phyloP scores from a whole-genome alignment of 2,113 vertebrate genomes.

The Callocephalon fimbriatum region DNA sequence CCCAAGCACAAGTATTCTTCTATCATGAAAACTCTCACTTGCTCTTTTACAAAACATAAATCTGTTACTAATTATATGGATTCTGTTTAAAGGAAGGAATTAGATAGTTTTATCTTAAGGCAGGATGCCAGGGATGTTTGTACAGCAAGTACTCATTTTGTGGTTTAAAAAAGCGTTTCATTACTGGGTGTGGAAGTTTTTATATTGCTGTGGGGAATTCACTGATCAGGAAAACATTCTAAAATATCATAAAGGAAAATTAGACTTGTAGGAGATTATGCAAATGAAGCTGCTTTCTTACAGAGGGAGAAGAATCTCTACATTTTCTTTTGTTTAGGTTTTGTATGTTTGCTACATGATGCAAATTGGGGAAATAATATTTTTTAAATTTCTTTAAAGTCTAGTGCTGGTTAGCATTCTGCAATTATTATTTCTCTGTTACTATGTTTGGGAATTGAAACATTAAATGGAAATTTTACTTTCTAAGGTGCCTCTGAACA shows the following conservation, averaged over 20 bases:
- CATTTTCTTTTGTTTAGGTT: not conserved
- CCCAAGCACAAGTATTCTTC: not conserved
- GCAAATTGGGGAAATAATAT: not conserved
- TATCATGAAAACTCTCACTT: not conserved
- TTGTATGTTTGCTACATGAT: not conserved
- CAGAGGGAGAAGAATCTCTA: not conserved
- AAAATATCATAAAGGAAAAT: conserved; percentile 53
- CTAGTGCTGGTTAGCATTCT: not conserved
- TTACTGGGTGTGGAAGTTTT: not conserved
- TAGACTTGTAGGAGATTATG: conserved; percentile 27
- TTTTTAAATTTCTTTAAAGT: not conserved
- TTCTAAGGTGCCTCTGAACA: not conserved
- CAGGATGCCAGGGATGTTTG: not conserved
- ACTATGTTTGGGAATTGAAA: not conserved
- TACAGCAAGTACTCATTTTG: conserved; percentile 8
- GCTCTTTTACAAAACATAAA: conserved; percentile 8
- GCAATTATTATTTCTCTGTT: not conserved
- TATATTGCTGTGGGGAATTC: not conserved
- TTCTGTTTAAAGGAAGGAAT: conserved; percentile 35
- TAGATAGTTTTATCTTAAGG: not conserved
- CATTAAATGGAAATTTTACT: not conserved
- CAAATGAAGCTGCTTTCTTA: conserved; percentile 11
- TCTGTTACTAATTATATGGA: not conserved
- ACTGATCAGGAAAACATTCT: conserved; percentile 46
- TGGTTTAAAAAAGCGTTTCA: not conserved